These are phyloP conservation scores for Lypha dubia DNA, from an alignment of 2,888 invertebrate species.

Conservation along the genomic window DNA sequence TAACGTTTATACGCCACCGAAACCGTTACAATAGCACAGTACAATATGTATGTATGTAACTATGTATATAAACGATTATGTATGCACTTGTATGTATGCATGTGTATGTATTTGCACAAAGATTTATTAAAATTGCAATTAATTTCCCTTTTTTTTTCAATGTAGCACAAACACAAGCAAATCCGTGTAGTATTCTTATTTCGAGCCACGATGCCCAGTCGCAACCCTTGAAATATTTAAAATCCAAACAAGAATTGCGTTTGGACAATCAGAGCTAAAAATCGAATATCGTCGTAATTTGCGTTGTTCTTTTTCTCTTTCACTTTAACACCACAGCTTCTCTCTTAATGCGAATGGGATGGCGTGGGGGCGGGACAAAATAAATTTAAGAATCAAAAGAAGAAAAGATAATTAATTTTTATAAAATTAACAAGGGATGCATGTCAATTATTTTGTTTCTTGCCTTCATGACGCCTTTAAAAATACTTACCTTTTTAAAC, in stretches of 20 bases:
- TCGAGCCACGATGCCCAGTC: slow-evolving; percentile 84
- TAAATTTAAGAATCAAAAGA: slow-evolving; percentile 8
- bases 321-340: slow-evolving; percentile 45
- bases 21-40: neutral
- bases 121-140: neutral
- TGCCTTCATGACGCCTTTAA: neutral
- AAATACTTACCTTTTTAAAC: slow-evolving; percentile 35
- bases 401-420: slow-evolving; percentile 2
- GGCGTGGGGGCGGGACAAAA: no score
- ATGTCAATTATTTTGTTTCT: slow-evolving; percentile 43
- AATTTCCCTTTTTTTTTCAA: no score
- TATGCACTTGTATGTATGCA: no score
- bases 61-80: no score
- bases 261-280: slow-evolving; percentile 84
- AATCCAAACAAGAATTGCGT: slow-evolving; percentile 84
- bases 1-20: slow-evolving; percentile 8
- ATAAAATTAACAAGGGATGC: slow-evolving; percentile 1
- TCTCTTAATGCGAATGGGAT: neutral
- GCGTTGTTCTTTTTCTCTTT: neutral
- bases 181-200: slow-evolving; percentile 81
- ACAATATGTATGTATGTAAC: no score
- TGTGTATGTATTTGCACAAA: no score
- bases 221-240: slow-evolving; percentile 83
- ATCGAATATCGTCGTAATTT: slow-evolving; percentile 77
- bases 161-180: no score